These are phyloP conservation scores for Smutsia temminckii DNA, from an alignment of 2,797 vertebrate species.

Conservation along the genomic window DNA sequence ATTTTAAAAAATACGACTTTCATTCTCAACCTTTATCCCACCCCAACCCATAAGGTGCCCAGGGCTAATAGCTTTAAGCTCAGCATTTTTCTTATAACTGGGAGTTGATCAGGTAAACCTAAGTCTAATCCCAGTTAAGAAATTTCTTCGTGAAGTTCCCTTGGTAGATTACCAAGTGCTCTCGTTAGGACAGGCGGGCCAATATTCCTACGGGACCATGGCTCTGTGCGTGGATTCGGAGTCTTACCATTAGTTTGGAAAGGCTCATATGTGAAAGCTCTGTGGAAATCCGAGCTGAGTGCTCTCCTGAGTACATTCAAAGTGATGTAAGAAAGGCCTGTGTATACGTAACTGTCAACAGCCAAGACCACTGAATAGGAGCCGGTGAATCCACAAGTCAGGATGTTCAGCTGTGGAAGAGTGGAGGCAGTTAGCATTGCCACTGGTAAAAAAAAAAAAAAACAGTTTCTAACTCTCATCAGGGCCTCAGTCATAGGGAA, in stretches of 20 bases:
- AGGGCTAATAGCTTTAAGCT: neutral
- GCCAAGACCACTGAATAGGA: slow-evolving; percentile 91
- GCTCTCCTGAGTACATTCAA: slow-evolving; percentile 93
- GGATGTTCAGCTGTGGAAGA: slow-evolving; percentile 91
- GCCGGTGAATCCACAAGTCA: slow-evolving; percentile 90
- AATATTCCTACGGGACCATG: neutral
- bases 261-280: slow-evolving; percentile 89
- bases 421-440: neutral
- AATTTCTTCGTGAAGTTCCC: slow-evolving; percentile 7
- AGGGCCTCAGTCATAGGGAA: neutral
- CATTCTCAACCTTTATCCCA: neutral
- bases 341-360: slow-evolving; percentile 90
- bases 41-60: neutral
- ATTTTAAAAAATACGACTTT: neutral
- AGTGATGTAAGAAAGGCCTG: slow-evolving; percentile 93
- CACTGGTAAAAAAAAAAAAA: neutral
- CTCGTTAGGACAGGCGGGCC: neutral
- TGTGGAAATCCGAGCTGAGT: slow-evolving; percentile 89
- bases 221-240: neutral
- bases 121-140: neutral
- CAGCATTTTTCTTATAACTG: neutral
- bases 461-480: neutral
- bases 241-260: slow-evolving; percentile 93
- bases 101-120: neutral
- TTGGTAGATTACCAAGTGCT: neutral